These are phyloP conservation scores for Penaeus vannamei DNA, from an alignment of 1,140 invertebrate genomes.

Conservation along the genomic window DNA sequence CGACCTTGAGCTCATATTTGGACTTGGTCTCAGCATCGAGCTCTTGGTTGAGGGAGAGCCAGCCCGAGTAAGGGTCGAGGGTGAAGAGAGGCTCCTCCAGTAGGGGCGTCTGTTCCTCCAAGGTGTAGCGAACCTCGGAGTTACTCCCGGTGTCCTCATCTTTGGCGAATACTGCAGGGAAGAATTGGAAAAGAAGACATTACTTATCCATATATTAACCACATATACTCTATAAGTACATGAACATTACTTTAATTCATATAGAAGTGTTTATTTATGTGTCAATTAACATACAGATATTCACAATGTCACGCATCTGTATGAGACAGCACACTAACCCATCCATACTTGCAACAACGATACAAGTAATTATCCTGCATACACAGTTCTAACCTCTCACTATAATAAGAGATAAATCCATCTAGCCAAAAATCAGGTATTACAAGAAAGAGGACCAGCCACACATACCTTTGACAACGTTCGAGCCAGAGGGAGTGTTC, in stretches of 20 bases:
- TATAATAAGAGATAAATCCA: neutral
- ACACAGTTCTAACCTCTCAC: too few species aligned
- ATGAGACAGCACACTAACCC: too few species aligned
- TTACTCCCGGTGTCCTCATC: constrained; percentile 88
- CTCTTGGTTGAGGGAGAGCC: constrained; percentile 78
- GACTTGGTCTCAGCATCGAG: constrained; percentile 89
- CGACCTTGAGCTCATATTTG: constrained; percentile 85
- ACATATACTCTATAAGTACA: too few species aligned
- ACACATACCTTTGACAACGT: constrained; percentile 61
- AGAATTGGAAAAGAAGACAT: neutral
- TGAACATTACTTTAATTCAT: too few species aligned
- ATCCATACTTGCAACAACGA: too few species aligned
- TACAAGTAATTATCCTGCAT: too few species aligned
- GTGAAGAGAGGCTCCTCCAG: constrained; percentile 78
- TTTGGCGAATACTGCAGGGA: constrained; percentile 80
- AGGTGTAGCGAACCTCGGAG: constrained; percentile 86
- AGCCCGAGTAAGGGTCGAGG: constrained; percentile 87
- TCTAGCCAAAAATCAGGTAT: neutral
- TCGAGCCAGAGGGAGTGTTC: constrained; percentile 71
- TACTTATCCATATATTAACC: neutral
- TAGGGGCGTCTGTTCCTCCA: constrained; percentile 71
- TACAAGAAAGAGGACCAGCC: neutral
- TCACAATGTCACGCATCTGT: too few species aligned
- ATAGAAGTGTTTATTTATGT: too few species aligned
- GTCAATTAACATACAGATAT: too few species aligned